These are phyloP conservation scores for Emydoidea blandingii DNA, from an alignment of 2,797 vertebrate genomes.

Conservation along the genomic window DNA sequence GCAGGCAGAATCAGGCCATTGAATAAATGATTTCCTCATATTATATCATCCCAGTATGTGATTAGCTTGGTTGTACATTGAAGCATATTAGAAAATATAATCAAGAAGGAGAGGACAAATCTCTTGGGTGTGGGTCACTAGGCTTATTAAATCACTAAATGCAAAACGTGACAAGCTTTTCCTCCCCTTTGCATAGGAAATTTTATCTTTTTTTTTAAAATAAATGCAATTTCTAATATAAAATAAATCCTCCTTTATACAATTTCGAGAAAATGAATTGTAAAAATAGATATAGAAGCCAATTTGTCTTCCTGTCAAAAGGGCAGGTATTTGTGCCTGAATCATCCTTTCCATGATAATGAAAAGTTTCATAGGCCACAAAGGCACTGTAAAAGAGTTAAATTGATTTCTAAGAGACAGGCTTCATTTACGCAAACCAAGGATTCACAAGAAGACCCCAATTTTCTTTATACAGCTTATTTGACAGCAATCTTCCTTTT, in stretches of 20 bases:
- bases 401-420: constrained; percentile 5
- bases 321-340: neutral
- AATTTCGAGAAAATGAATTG: neutral
- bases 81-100: neutral
- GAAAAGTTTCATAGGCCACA: neutral
- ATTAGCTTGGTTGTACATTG: neutral
- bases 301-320: neutral
- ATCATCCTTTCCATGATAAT: neutral
- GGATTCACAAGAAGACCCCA: neutral
- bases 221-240: neutral
- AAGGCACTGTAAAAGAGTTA: neutral
- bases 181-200: neutral
- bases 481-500: constrained; percentile 37
- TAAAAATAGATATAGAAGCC: neutral
- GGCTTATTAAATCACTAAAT: neutral
- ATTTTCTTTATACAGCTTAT: constrained; percentile 19
- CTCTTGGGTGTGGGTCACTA: neutral
- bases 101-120: neutral
- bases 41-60: neutral
- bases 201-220: neutral
- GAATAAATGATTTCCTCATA: constrained; percentile 6
- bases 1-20: neutral
- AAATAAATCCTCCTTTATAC: neutral
- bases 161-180: neutral
- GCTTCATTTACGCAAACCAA: constrained; percentile 13